These are phyloP conservation scores for Conomelus anceps DNA, from an alignment of 2,888 invertebrate species.

Conservation along the genomic window DNA sequence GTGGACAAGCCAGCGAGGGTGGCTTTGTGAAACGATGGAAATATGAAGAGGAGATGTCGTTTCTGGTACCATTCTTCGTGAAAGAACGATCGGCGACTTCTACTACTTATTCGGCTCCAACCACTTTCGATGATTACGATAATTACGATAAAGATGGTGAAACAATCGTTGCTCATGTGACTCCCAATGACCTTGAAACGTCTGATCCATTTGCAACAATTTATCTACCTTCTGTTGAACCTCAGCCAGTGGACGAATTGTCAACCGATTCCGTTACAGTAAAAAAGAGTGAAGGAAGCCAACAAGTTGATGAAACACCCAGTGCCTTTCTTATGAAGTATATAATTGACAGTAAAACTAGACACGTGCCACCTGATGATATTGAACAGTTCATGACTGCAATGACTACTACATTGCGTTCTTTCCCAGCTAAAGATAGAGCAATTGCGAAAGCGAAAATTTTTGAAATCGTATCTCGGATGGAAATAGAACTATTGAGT, in stretches of 20 bases:
- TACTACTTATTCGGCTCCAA: not conserved
- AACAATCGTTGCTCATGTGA: not conserved
- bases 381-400: slow-evolving; percentile 30
- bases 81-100: too few relatives aligned
- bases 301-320: not conserved
- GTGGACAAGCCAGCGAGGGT: not conserved
- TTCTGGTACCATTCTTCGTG: not conserved
- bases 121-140: not conserved
- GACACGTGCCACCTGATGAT: slow-evolving; percentile 21
- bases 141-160: not conserved
- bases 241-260: not conserved
- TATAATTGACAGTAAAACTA: not conserved
- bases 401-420: slow-evolving; percentile 28
- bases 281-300: not conserved
- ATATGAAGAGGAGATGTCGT: not conserved
- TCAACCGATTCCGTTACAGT: not conserved
- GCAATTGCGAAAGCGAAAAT: slow-evolving; percentile 34
- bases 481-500: slow-evolving; percentile 33
- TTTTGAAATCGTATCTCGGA: slow-evolving; percentile 31
- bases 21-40: not conserved
- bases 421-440: slow-evolving; percentile 30
- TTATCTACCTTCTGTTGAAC: not conserved
- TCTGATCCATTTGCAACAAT: not conserved
- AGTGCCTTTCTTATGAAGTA: not conserved
- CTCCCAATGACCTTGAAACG: not conserved